Conservation (phyloP, 2,888 invertebrate genomes). For the Drosophila paracracens region DNA sequence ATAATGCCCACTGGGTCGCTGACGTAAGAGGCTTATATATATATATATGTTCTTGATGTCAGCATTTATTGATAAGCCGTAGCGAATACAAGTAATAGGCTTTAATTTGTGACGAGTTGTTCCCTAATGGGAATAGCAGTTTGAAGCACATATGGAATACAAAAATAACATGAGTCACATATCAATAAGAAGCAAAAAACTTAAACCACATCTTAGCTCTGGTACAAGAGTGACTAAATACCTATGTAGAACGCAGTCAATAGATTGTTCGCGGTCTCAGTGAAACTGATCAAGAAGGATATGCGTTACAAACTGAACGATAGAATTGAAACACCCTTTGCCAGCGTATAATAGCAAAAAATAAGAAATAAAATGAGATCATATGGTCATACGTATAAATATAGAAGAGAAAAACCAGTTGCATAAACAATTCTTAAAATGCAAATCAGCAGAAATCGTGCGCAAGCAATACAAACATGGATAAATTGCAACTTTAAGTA, state of each 20-base stretch:
- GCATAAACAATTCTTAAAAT: slow-evolving; percentile 33
- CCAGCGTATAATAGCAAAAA: not conserved
- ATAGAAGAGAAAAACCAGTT: slow-evolving; percentile 7
- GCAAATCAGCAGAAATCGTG: slow-evolving; percentile 56
- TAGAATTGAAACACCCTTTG: too few species aligned
- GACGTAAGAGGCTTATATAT: slow-evolving; percentile 5
- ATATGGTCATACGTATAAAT: not conserved
- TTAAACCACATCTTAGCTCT: not conserved
- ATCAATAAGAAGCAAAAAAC: not conserved
- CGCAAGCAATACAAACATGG: slow-evolving; percentile 30
- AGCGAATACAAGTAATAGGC: not conserved
- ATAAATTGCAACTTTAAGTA: slow-evolving; percentile 41
- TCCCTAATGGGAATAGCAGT: not conserved
- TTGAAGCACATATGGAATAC: not conserved
- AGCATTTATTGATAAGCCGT: slow-evolving; percentile 1
- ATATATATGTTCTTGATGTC: not conserved
- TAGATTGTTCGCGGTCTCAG: not conserved
- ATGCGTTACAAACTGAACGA: not conserved
- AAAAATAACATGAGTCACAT: not conserved
- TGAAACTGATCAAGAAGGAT: not conserved
- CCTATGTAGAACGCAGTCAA: not conserved
- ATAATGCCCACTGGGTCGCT: not conserved
- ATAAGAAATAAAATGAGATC: slow-evolving; percentile 9
- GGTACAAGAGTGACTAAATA: not conserved
- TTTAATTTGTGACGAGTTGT: not conserved